A percentile compares a stretch with the other conserved stretches of the same genome.
Evolutionary conservation across 2,888 invertebrate species (phyloP).

Genomic region (Cheilosia impressa): DNA sequence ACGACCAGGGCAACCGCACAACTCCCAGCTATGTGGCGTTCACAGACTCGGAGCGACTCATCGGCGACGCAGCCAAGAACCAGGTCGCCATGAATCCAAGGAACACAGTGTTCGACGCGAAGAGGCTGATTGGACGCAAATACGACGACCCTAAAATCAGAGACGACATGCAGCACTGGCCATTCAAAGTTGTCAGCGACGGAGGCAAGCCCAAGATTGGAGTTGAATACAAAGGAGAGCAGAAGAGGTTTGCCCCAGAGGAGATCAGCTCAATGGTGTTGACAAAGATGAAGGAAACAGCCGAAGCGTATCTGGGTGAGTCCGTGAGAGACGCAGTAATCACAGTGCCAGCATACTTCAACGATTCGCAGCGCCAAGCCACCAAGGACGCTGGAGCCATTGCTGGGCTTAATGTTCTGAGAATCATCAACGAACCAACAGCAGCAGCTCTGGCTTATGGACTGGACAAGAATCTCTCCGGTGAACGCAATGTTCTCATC

Average conservation of each 20-base stretch:
- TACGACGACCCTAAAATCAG: slow-evolving; percentile 94
- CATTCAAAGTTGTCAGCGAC: slow-evolving; percentile 93
- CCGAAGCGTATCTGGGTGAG: slow-evolving; percentile 94
- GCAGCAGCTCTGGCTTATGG: slow-evolving; percentile 96
- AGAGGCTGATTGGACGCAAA: slow-evolving; percentile 95
- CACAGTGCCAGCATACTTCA: slow-evolving; percentile 96
- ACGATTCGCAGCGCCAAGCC: slow-evolving; percentile 94
- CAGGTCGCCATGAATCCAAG: slow-evolving; percentile 93
- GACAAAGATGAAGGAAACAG: slow-evolving; percentile 96
- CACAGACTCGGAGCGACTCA: slow-evolving; percentile 91
- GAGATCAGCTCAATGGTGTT: slow-evolving; percentile 97
- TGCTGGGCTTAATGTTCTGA: slow-evolving; percentile 94
- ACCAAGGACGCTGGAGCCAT: slow-evolving; percentile 97
- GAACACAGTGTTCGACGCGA: slow-evolving; percentile 95
- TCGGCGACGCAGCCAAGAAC: slow-evolving; percentile 91
- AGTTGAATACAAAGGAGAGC: slow-evolving; percentile 94
- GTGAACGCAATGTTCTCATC: slow-evolving; percentile 91
- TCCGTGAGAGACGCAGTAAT: slow-evolving; percentile 93
- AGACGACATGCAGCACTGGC: slow-evolving; percentile 97
- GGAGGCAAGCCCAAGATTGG: slow-evolving; percentile 92
- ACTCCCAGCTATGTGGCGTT: slow-evolving; percentile 90
- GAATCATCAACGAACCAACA: slow-evolving; percentile 97
- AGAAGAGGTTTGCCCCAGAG: slow-evolving; percentile 94
- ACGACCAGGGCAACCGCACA: slow-evolving; percentile 90
- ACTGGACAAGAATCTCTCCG: slow-evolving; percentile 90